These are phyloP conservation scores for Amphiprion clarkii DNA, from an alignment of 2,797 vertebrate genomes.

Conservation along the genomic window DNA sequence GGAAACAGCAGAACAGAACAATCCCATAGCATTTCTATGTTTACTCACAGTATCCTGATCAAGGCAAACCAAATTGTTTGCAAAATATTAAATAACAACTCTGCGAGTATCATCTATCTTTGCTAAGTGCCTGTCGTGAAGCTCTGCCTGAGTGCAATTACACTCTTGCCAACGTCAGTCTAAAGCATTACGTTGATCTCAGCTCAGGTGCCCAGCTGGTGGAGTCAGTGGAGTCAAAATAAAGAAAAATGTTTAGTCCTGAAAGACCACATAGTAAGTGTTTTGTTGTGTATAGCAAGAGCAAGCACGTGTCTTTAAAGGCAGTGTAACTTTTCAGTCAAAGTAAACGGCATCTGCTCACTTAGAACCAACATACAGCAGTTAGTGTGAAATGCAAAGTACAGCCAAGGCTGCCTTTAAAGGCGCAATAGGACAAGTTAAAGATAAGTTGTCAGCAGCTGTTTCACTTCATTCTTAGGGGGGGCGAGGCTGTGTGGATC, in stretches of 20 bases:
- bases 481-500: no score
- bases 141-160: background rate
- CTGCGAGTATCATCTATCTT: background rate
- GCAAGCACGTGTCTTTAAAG: no score
- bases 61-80: background rate
- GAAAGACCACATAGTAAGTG: background rate
- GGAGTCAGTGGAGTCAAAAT: background rate
- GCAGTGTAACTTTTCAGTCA: no score
- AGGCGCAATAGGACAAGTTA: no score
- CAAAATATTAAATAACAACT: background rate
- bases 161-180: background rate
- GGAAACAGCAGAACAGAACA: slow-evolving; percentile 13
- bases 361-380: no score
- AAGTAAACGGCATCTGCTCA: no score
- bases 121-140: background rate
- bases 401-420: no score
- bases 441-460: no score
- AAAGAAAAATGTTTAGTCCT: slow-evolving; percentile 1
- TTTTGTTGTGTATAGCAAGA: background rate
- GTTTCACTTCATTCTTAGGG: no score
- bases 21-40: background rate
- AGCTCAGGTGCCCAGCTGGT: background rate
- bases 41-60: background rate
- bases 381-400: no score
- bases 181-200: background rate